Percentiles rank a stretch among this genome's conserved stretches.
phyloP scores from a whole-genome alignment of 2,888 invertebrate species.

The Agonopterix alstromeriana region DNA sequence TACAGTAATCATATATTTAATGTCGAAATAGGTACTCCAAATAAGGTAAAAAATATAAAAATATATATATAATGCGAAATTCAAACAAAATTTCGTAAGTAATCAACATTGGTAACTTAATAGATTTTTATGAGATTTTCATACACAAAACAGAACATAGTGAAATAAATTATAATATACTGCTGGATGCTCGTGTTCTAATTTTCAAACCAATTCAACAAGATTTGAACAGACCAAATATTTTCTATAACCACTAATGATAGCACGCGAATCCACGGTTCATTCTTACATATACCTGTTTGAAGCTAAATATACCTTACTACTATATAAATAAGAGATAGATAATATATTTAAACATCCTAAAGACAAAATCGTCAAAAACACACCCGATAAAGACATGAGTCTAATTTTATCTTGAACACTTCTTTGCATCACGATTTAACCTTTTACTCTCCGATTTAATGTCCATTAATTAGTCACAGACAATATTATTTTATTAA shows the following conservation, averaged over 20 bases:
- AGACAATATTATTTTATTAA: conserved; percentile 12
- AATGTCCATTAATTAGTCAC: conserved; percentile 26
- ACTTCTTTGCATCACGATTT: conserved; percentile 31
- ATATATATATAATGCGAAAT: too few relatives aligned
- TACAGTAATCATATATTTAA: too few relatives aligned
- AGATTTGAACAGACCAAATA: conserved; percentile 2
- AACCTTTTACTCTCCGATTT: conserved; percentile 7
- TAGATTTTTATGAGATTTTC: too few relatives aligned
- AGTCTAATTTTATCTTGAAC: conserved; percentile 41
- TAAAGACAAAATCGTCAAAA: conserved; percentile 38
- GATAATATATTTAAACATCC: conserved; percentile 19
- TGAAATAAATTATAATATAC: too few relatives aligned
- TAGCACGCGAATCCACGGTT: conserved; percentile 43
- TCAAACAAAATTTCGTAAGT: too few relatives aligned
- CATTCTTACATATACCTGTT: conserved; percentile 27
- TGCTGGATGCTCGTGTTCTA: too few relatives aligned
- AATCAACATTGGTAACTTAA: too few relatives aligned
- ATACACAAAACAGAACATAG: too few relatives aligned
- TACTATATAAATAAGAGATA: conserved; percentile 37
- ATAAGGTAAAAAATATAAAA: too few relatives aligned
- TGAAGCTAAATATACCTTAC: conserved; percentile 36
- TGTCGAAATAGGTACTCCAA: too few relatives aligned
- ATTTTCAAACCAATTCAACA: neutral
- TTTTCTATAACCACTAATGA: conserved; percentile 22
- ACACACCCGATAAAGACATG: conserved; percentile 30